Evolutionary conservation across 2,113 vertebrate species (phyloP), one percentile per base, ranked within the genome.

Genomic region (Zootoca vivipara): DNA sequence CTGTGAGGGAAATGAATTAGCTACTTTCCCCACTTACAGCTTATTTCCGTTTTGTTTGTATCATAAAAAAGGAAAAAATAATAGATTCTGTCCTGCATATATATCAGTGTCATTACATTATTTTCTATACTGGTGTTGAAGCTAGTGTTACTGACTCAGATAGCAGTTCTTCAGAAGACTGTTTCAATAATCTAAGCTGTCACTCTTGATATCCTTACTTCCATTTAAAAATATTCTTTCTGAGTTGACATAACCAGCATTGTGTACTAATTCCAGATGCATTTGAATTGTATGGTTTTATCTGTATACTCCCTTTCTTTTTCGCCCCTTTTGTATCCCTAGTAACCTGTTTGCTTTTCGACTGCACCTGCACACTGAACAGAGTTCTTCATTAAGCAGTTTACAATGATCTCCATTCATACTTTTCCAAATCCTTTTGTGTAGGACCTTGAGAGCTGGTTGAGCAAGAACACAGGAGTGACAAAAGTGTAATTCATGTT

Each of bases 341-440:
- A 42, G 28, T 64, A 85, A 28, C 75, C 78, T 73, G 33, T 33
- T 75, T 75, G 24, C 52, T 65, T 75, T 82, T 73, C 64, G 35
- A 40, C 30, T 78, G 40, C 28, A 86, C 38, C 83, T 86, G 56
- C 70, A 87, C 20, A 62, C 35, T 82, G 70, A 87, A 42, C 79
- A 35, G 86, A 33, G 24, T 33, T 73, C 38, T 64, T 65, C 28
- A 75, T 1, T 65, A 56, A 82, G 72, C 62, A 58, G 62, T 82
- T 82, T n/a, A 82, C 70, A 74, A 64, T 74, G 79, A 62, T 75
- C 28, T 64, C 83, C 18, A 82, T 75, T 74, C 56, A 65, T 33
- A 28, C 35, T 20, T 87, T 64, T 74, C 38, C 35, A 40, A 35
- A 64, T 56, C 30, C 69, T 87, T 86, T 87, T 87, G 72, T 82